phyloP scores from a whole-genome alignment of 2,113 vertebrate genomes.

The Chamaetylas fuelleborni region DNA sequence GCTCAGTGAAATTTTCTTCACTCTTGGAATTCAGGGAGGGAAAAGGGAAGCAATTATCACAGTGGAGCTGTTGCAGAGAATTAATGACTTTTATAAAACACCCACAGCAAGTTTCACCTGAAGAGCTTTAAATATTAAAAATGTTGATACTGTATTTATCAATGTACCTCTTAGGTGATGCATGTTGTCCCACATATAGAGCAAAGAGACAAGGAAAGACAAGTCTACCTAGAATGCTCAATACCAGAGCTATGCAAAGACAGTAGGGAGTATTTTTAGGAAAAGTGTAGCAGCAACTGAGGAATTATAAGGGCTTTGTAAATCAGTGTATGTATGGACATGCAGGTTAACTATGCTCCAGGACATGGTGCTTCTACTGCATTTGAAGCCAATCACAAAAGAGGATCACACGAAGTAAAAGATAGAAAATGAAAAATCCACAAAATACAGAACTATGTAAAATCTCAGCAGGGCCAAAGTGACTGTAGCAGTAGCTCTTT shows the following conservation, averaged over 20 bases:
- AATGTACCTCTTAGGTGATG: neutral
- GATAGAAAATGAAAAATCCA: neutral
- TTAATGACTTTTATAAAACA: neutral
- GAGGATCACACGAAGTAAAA: neutral
- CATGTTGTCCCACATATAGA: neutral
- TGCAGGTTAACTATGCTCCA: neutral
- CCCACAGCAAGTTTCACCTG: neutral
- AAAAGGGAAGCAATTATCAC: neutral
- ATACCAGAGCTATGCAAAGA: neutral
- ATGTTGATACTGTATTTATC: neutral
- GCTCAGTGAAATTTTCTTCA: neutral
- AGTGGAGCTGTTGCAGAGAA: neutral
- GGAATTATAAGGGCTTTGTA: neutral
- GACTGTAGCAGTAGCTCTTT: neutral
- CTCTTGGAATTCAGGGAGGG: neutral
- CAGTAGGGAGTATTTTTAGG: neutral
- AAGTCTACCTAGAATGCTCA: neutral
- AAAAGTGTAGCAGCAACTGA: neutral
- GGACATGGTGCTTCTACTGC: neutral
- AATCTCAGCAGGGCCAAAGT: neutral
- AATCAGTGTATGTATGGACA: neutral
- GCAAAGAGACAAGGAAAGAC: neutral
- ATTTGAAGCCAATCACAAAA: neutral
- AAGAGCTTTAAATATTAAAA: neutral
- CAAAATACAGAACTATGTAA: neutral